A percentile compares a stretch with the other conserved stretches of the same genome.
phyloP scores from a whole-genome alignment of 37 sponge, comb jelly and placozoan genomes.

The Ephydatia muelleri region DNA sequence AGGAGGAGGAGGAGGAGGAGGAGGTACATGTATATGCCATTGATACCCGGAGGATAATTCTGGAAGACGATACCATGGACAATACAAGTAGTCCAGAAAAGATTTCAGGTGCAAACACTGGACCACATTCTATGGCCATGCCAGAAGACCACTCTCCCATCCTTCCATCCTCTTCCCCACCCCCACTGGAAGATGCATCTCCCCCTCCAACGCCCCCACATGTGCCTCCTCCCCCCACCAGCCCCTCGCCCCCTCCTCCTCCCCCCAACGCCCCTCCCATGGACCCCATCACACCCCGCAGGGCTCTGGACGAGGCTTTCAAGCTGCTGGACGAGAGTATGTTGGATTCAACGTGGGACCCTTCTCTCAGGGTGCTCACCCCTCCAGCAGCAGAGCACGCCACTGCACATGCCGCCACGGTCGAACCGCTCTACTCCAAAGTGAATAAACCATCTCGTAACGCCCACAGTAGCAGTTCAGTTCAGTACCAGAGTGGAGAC shows the following conservation, averaged over 20 bases:
- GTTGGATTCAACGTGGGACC: no score
- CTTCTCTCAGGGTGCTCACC: no score
- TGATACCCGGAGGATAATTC: not conserved
- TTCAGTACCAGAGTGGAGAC: no score
- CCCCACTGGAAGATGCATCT: not conserved
- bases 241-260: not conserved
- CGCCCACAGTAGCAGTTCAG: no score
- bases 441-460: conserved; percentile 7
- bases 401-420: no score
- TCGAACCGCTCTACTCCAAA: conserved; percentile 15
- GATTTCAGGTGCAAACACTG: not conserved
- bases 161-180: not conserved
- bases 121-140: not conserved
- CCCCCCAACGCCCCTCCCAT: not conserved
- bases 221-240: not conserved
- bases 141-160: not conserved
- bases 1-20: no score
- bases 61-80: not conserved
- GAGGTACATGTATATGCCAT: no score
- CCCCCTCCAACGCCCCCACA: not conserved
- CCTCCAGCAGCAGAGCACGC: no score
- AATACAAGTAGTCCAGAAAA: not conserved
- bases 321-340: not conserved
- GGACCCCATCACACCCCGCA: conserved; percentile 1
- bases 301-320: conserved; percentile 10